Evolutionary conservation across 2,888 invertebrate genomes (phyloP).

Genomic region (Melanostoma scalare): DNA sequence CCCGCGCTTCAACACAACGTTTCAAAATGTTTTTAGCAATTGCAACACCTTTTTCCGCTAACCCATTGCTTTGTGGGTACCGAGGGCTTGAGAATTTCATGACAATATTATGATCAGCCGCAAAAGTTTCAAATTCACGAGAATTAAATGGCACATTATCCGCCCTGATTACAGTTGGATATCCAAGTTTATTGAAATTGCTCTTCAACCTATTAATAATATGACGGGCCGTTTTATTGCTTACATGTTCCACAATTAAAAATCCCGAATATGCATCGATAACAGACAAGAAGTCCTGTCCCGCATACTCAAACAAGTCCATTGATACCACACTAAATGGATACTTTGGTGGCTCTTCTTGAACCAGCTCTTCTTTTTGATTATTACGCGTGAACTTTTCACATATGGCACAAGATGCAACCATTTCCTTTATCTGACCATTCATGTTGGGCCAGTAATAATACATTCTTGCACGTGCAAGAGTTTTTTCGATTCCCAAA

Average conservation of each 20-base stretch:
- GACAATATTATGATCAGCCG: conserved; percentile 14
- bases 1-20: too few relatives aligned
- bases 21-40: too few relatives aligned
- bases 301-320: conserved; percentile 53
- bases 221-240: conserved; percentile 16
- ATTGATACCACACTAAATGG: conserved; percentile 65
- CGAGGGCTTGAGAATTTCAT: conserved; percentile 43
- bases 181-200: conserved; percentile 70
- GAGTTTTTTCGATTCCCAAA: conserved; percentile 30
- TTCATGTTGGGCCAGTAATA: conserved; percentile 77
- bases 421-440: conserved; percentile 74
- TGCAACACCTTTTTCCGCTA: conserved; percentile 39
- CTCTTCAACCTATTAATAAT: conserved; percentile 16
- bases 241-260: conserved; percentile 18
- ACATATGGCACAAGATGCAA: conserved; percentile 56
- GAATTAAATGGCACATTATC: conserved; percentile 50
- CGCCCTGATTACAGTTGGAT: conserved; percentile 68
- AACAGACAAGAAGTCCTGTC: conserved; percentile 28
- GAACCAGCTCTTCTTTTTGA: conserved; percentile 66
- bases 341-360: conserved; percentile 61
- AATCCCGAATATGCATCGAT: conserved; percentile 44
- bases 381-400: conserved; percentile 64
- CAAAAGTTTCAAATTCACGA: conserved; percentile 6
- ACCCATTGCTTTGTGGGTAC: conserved; percentile 32
- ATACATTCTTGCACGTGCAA: conserved; percentile 73